These are phyloP conservation scores for Rutilus rutilus DNA, from an alignment of 2,113 vertebrate species.

Conservation along the genomic window DNA sequence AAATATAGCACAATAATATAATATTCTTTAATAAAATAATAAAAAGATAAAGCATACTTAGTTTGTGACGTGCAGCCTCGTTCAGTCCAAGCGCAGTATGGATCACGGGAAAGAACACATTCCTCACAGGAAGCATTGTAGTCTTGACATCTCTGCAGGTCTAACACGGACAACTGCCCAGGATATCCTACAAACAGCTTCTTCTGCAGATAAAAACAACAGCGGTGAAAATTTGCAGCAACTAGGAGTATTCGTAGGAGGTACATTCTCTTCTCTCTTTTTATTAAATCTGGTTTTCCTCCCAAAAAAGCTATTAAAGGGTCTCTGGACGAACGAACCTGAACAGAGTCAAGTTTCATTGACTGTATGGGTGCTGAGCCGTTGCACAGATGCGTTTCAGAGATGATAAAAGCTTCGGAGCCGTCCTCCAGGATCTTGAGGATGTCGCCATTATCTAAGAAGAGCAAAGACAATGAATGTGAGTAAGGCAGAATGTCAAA, in stretches of 20 bases:
- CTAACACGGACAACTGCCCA: constrained; percentile 65
- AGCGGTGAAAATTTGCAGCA: background rate
- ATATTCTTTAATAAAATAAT: background rate
- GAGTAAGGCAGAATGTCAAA: background rate
- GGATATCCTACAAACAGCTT: constrained; percentile 72
- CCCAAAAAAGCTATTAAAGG: background rate
- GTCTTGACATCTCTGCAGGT: constrained; percentile 71
- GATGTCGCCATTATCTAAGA: constrained; percentile 71
- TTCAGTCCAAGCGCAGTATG: constrained; percentile 75
- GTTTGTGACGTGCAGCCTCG: constrained; percentile 64
- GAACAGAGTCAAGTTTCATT: constrained; percentile 70
- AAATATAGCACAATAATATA: no score
- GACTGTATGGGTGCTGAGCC: constrained; percentile 62
- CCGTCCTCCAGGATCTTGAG: constrained; percentile 73
- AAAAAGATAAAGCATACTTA: constrained; percentile 57
- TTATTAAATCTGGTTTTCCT: no score
- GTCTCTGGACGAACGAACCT: background rate
- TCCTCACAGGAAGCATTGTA: constrained; percentile 70
- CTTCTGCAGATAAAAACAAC: constrained; percentile 63
- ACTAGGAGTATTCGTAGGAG: no score
- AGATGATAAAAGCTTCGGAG: constrained; percentile 74
- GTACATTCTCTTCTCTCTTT: no score
- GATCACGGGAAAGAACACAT: constrained; percentile 76
- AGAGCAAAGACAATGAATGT: background rate
- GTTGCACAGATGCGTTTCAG: constrained; percentile 66